Evolutionary conservation across 2,797 vertebrate genomes (phyloP).

Genomic region (Hippoglossus hippoglossus): DNA sequence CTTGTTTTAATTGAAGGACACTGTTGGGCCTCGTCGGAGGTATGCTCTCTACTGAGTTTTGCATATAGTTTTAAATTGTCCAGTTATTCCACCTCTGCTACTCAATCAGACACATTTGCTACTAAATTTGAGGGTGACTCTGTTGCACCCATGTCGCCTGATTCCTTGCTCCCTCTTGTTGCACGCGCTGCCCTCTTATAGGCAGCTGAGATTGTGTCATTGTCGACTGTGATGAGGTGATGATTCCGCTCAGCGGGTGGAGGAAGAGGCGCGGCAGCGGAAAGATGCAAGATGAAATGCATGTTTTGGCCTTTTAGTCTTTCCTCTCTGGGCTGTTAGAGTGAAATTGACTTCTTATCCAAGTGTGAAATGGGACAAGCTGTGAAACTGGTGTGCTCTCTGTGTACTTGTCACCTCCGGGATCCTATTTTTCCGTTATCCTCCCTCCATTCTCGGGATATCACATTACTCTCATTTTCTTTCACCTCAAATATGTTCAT

Average conservation of each 20-base stretch:
- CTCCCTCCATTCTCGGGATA: background rate
- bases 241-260: conserved; percentile 5
- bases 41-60: background rate
- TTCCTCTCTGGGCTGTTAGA: background rate
- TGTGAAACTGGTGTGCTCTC: conserved; percentile 18
- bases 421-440: background rate
- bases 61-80: background rate
- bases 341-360: background rate
- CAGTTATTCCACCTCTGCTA: background rate
- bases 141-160: background rate
- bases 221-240: conserved; percentile 20
- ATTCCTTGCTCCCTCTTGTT: background rate
- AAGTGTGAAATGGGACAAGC: conserved; percentile 18
- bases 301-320: background rate
- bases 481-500: background rate
- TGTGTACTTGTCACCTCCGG: background rate
- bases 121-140: background rate
- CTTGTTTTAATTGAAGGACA: no score
- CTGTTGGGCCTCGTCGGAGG: no score
- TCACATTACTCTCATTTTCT: background rate
- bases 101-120: background rate
- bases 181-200: background rate
- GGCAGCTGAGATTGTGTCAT: conserved; percentile 1
- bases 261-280: background rate
- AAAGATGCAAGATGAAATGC: background rate